Conservation (phyloP, 2,797 vertebrate species). For the Enteromius afrohamiltoni region DNA sequence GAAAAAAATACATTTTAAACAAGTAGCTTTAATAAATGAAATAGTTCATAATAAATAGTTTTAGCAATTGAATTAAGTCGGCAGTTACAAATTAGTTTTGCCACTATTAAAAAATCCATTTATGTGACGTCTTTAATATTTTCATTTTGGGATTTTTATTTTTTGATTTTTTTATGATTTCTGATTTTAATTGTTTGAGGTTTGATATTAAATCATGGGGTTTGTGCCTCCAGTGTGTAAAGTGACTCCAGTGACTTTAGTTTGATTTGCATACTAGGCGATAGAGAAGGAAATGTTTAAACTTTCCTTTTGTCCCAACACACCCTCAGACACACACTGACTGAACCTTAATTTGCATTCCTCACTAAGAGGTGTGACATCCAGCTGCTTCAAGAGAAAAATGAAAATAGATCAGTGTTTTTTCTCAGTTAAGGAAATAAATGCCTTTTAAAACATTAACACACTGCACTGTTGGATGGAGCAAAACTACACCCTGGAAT, state of each 20-base stretch:
- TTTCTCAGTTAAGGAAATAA: slow-evolving; percentile 27
- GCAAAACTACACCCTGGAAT: slow-evolving; percentile 36
- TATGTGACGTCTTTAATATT: neutral
- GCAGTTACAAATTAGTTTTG: neutral
- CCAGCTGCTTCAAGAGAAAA: slow-evolving; percentile 28
- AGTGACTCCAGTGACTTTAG: neutral
- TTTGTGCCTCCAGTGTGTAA: neutral
- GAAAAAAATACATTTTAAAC: neutral
- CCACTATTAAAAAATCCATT: neutral
- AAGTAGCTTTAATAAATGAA: neutral
- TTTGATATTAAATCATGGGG: neutral
- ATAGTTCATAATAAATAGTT: neutral
- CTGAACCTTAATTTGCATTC: slow-evolving; percentile 44
- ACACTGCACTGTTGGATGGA: neutral
- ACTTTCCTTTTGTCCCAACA: slow-evolving; percentile 5
- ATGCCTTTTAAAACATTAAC: slow-evolving; percentile 13
- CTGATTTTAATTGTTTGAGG: neutral
- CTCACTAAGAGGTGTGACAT: slow-evolving; percentile 44
- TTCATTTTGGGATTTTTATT: neutral
- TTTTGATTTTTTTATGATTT: neutral
- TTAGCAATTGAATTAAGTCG: neutral
- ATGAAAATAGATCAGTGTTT: slow-evolving; percentile 46
- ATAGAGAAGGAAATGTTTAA: slow-evolving; percentile 40
- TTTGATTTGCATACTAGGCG: slow-evolving; percentile 34
- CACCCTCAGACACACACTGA: neutral